Percentiles rank a stretch among this genome's conserved stretches.
phyloP scores from a whole-genome alignment of 2,888 invertebrate genomes.

The Pegoplata infirma region DNA sequence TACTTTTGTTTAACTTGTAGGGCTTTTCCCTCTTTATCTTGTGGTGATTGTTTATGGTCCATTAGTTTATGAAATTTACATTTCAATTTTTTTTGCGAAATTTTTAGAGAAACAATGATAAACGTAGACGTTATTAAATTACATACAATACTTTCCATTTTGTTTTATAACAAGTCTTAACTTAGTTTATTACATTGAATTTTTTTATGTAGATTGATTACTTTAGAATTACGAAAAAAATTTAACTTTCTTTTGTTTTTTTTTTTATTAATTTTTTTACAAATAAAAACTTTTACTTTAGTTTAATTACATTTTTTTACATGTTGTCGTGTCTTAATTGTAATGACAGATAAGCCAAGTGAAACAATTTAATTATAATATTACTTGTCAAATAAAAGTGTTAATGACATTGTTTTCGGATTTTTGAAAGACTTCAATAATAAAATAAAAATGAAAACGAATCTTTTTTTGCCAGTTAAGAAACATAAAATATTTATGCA shows the following conservation, averaged over 20 bases:
- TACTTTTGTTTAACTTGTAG: neutral
- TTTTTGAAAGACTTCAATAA: neutral
- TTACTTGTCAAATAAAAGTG: constrained; percentile 14
- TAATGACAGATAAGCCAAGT: constrained; percentile 37
- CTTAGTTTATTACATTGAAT: neutral
- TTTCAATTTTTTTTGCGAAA: constrained; percentile 5
- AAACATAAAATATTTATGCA: constrained; percentile 19
- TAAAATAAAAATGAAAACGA: constrained; percentile 17
- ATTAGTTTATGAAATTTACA: constrained; percentile 34
- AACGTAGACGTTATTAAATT: constrained; percentile 19
- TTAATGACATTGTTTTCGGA: constrained; percentile 50
- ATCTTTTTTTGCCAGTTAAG: neutral
- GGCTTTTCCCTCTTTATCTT: neutral
- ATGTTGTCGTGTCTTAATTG: neutral
- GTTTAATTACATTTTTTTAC: constrained; percentile 26
- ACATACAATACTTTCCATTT: constrained; percentile 45
- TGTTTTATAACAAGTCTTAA: neutral
- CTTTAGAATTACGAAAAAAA: constrained; percentile 42
- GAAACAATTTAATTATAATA: constrained; percentile 28
- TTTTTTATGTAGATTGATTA: constrained; percentile 18
- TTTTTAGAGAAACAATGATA: neutral
- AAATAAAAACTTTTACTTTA: constrained; percentile 21
- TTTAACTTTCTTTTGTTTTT: constrained; percentile 43
- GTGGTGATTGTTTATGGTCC: constrained; percentile 29
- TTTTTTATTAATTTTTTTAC: neutral